Conservation (phyloP, 2,113 vertebrate species). For the Alces alces region DNA sequence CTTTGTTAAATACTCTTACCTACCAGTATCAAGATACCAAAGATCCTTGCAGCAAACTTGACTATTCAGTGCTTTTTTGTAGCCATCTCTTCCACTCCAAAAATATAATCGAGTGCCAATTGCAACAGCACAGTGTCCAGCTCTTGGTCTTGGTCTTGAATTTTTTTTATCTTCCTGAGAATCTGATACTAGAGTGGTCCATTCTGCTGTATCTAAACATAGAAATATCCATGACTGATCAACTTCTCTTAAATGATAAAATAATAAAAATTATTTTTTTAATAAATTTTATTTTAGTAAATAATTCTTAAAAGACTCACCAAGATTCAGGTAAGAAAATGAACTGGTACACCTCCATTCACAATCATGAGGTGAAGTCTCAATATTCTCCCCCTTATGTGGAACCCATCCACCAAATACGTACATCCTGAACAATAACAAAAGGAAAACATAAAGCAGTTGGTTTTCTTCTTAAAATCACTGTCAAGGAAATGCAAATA, state of each 20-base stretch:
- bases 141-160: slow-evolving; percentile 87
- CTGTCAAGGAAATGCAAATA: not conserved
- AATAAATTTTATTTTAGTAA: slow-evolving; percentile 48
- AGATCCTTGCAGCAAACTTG: slow-evolving; percentile 99
- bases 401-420: slow-evolving; percentile 98
- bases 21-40: slow-evolving; percentile 98
- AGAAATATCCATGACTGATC: slow-evolving; percentile 38
- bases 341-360: slow-evolving; percentile 95
- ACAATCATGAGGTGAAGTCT: slow-evolving; percentile 79
- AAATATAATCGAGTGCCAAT: slow-evolving; percentile 95
- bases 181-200: slow-evolving; percentile 86
- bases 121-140: slow-evolving; percentile 91
- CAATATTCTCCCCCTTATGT: slow-evolving; percentile 81
- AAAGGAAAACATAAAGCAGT: not conserved
- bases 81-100: slow-evolving; percentile 97
- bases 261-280: slow-evolving; percentile 21
- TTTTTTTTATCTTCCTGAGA: slow-evolving; percentile 86
- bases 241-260: slow-evolving; percentile 48
- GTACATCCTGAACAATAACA: slow-evolving; percentile 89
- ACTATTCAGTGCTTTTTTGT: slow-evolving; percentile 93
- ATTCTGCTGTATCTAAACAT: slow-evolving; percentile 88
- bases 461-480: not conserved
- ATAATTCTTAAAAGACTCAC: slow-evolving; percentile 80
- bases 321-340: slow-evolving; percentile 90
- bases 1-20: slow-evolving; percentile 72